Evolutionary conservation across 2,888 invertebrate genomes (phyloP), one percentile per base, ranked within the genome.

Genomic region (Perdita meconis): DNA sequence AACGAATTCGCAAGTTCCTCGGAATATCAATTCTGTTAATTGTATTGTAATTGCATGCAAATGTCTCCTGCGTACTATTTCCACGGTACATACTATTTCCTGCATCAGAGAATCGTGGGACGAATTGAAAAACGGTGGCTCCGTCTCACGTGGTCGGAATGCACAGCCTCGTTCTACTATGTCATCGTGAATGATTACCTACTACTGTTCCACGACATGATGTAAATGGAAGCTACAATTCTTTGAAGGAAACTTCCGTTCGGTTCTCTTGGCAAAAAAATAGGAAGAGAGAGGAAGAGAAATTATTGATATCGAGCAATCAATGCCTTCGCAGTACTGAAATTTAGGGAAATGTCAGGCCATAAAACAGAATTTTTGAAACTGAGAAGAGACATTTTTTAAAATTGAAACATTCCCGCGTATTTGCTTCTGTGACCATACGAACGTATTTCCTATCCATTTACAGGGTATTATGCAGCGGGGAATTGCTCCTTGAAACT

Each of bases 1-100:
- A 75, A 73, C 65, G 65, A 60, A 47, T 38, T 51, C 47, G n/a
- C 3, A 40, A 65, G 59, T 59, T 65, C 59, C 38, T 19, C 40
- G 47, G 65, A 44, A 65, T 65, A 57, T 65, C 75, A 60, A 65
- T 73, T 75, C 75, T 44, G 50, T 56, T 61, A 60, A 76, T 76
- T 76, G 76, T 75, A 76, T 76, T 75, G 75, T 61, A 67, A 76
- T 76, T 56, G 60, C 56, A 76, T 76, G 76, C 76, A 76, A 76
- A 76, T 75, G 42, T n/a, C 22, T 13, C 26, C 16, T 16, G 34
- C 63, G 64, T 64, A 64, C 77, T 76, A 74, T 77, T 76, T 68
- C 61, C 75, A 59, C 47, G 16, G 38, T 55, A n/a, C n/a, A n/a
- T n/a, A 57, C 57, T 53, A 63, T 77, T 77, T 69, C 74, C 63